phyloP scores from a whole-genome alignment of 2,113 vertebrate species.

The Hypocryptadius cinnamomeus region DNA sequence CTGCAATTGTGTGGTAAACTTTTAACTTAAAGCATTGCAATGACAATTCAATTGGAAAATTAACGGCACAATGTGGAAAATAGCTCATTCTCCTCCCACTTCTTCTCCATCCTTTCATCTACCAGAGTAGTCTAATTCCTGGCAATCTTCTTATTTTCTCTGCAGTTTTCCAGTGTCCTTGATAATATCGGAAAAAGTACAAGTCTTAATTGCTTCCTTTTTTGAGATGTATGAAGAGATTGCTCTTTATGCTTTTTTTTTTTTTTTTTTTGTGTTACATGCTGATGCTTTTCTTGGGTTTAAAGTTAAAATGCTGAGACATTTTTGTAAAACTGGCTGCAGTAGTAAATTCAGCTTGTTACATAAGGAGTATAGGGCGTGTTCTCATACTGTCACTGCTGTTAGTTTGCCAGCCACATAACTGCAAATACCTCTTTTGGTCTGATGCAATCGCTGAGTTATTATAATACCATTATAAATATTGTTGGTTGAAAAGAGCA shows the following conservation, averaged over 20 bases:
- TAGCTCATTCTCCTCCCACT: slow-evolving; percentile 1
- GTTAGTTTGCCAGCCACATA: not conserved
- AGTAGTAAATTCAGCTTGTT: not conserved
- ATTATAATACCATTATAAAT: not conserved
- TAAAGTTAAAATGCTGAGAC: not conserved
- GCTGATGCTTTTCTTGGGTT: not conserved
- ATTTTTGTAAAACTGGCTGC: not conserved
- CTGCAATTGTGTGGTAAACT: slow-evolving; percentile 1
- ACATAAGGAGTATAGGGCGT: not conserved
- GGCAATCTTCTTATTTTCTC: slow-evolving; percentile 40
- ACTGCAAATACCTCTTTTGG: not conserved
- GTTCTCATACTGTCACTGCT: not conserved
- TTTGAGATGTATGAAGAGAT: not conserved
- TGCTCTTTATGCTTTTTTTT: not conserved
- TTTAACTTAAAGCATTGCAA: not conserved
- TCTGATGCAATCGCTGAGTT: not conserved
- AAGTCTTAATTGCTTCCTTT: slow-evolving; percentile 36
- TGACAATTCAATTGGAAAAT: slow-evolving; percentile 27
- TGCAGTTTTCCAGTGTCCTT: slow-evolving; percentile 30
- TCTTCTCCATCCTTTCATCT: slow-evolving; percentile 17
- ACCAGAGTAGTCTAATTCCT: slow-evolving; percentile 16
- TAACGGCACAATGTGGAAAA: not conserved
- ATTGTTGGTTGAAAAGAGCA: not conserved
- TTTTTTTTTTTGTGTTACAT: not conserved
- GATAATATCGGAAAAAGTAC: not conserved